phyloP scores from a whole-genome alignment of 1,140 invertebrate species.

The Acyrthosiphon pisum region DNA sequence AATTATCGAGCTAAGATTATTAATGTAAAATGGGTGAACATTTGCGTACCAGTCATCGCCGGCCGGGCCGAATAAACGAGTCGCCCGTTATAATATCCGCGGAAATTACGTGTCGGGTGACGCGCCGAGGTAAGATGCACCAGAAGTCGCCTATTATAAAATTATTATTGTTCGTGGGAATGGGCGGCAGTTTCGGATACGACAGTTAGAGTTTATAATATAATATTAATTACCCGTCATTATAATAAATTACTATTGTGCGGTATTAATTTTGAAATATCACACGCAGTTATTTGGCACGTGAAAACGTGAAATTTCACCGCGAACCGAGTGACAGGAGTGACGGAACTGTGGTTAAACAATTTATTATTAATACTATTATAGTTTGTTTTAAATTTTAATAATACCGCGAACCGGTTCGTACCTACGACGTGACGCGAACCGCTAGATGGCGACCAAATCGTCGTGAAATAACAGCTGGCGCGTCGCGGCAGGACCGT shows the following conservation, averaged over 20 bases:
- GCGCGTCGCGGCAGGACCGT: not conserved
- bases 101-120: not conserved
- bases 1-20: no score
- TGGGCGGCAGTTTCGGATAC: not conserved
- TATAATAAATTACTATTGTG: no score
- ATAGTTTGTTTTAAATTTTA: not conserved
- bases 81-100: not conserved
- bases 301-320: not conserved
- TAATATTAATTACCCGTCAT: not conserved
- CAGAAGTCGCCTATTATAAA: not conserved
- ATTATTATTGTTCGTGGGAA: not conserved
- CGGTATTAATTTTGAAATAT: not conserved
- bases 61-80: not conserved
- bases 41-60: not conserved
- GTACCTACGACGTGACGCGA: not conserved
- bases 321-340: not conserved
- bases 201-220: not conserved
- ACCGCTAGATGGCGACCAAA: constrained; percentile 20
- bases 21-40: not conserved
- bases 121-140: not conserved
- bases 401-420: not conserved
- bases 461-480: constrained; percentile 13
- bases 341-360: not conserved
- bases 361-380: not conserved
- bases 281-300: not conserved